Conservation (phyloP, 2,113 vertebrate genomes). For the Pachycephala philippinensis region DNA sequence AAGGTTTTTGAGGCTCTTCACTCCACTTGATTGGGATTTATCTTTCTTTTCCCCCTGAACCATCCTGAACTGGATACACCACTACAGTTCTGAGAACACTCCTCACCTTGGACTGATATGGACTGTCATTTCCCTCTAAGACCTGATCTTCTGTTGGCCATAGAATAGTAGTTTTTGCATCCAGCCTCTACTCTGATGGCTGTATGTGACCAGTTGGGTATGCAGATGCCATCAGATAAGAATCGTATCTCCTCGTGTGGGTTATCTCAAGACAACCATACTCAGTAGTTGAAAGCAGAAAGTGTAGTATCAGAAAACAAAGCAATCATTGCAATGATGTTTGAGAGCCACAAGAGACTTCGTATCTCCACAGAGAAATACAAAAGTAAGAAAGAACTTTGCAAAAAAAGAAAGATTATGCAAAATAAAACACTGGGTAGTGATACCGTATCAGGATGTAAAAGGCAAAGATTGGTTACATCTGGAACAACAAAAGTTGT, state of each 20-base stretch:
- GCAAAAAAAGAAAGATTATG: not conserved
- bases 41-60: not conserved
- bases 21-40: not conserved
- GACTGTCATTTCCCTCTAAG: not conserved
- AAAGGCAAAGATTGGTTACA: not conserved
- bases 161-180: not conserved
- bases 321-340: not conserved
- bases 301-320: not conserved
- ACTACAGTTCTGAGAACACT: not conserved
- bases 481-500: not conserved
- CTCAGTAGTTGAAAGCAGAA: not conserved
- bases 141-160: not conserved
- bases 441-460: not conserved
- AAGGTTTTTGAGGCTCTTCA: not conserved
- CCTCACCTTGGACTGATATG: not conserved
- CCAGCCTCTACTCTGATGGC: not conserved
- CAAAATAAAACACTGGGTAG: not conserved
- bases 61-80: not conserved
- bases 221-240: not conserved
- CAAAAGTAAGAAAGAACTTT: not conserved
- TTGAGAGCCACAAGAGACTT: not conserved
- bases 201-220: not conserved
- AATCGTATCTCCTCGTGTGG: fast-evolving
- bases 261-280: not conserved
- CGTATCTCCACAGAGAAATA: not conserved